Evolutionary conservation across 2,113 vertebrate species (phyloP).

Genomic region (Lota lota): DNA sequence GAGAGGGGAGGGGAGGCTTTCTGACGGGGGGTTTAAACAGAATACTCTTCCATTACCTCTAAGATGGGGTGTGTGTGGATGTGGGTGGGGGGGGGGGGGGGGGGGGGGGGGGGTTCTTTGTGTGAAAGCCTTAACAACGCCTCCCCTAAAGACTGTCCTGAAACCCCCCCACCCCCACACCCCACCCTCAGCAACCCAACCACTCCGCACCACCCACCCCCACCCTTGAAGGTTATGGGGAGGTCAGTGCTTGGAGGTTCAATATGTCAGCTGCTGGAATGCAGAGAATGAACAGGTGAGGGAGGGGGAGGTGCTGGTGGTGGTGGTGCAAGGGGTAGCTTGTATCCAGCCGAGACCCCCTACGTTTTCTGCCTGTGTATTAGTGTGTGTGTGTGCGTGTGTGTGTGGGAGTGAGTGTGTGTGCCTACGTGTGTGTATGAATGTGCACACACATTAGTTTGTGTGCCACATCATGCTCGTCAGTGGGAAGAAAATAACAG

Average conservation of each 20-base stretch:
- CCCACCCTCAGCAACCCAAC: no score
- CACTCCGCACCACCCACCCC: neutral
- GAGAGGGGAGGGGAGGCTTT: constrained; percentile 21
- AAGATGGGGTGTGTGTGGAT: neutral
- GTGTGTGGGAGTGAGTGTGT: constrained; percentile 3
- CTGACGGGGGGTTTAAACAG: constrained; percentile 15
- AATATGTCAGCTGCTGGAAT: constrained; percentile 63
- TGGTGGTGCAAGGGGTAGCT: no score
- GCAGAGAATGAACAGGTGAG: constrained; percentile 67
- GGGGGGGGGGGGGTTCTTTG: constrained; percentile 7
- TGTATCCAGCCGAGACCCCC: neutral
- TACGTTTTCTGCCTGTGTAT: constrained; percentile 22
- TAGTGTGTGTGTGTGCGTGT: constrained; percentile 3
- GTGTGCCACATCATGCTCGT: constrained; percentile 31
- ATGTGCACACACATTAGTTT: constrained; percentile 9
- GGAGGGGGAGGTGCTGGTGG: constrained; percentile 35
- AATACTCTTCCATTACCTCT: constrained; percentile 18
- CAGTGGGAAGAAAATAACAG: constrained; percentile 37
- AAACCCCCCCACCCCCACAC: neutral
- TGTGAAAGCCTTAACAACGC: no score
- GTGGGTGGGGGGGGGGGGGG: no score
- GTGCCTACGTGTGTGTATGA: constrained; percentile 30
- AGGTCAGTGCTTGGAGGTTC: constrained; percentile 43
- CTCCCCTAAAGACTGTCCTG: no score
- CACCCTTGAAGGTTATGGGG: constrained; percentile 40